A percentile compares a stretch with the other conserved stretches of the same genome.
These are phyloP conservation scores for Lichenostomus cassidix DNA, from an alignment of 2,113 vertebrate genomes.

Conservation along the genomic window DNA sequence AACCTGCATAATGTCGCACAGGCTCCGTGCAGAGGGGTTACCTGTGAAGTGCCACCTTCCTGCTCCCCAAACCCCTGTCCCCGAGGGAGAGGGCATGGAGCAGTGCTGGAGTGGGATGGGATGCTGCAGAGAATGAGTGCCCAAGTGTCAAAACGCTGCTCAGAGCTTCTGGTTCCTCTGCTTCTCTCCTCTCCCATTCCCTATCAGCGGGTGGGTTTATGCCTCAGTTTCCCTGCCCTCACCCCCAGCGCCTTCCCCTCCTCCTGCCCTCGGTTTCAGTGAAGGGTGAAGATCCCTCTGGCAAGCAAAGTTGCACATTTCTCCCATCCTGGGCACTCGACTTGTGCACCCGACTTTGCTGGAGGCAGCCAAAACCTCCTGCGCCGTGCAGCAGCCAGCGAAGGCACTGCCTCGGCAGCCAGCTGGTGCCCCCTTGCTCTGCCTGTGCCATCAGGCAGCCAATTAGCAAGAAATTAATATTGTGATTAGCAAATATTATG, in stretches of 20 bases:
- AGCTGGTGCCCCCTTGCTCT: slow-evolving; percentile 54
- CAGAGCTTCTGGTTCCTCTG: no score
- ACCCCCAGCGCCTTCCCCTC: not conserved
- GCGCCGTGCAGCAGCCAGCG: not conserved
- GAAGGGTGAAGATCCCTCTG: not conserved
- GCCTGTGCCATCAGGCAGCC: slow-evolving; percentile 57
- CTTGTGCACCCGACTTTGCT: not conserved
- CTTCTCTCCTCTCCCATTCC: not conserved
- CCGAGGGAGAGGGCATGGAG: accelerated
- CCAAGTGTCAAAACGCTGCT: not conserved
- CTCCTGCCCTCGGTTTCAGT: not conserved
- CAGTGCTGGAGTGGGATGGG: not conserved
- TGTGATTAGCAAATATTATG: slow-evolving; percentile 64
- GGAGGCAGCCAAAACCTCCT: not conserved
- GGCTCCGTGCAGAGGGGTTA: not conserved
- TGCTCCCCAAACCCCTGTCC: no score
- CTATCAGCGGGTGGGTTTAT: accelerated
- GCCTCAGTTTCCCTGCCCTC: not conserved
- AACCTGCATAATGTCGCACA: not conserved
- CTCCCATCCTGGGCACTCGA: accelerated
- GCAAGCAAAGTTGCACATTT: not conserved
- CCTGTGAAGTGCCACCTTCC: not conserved
- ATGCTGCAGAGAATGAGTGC: not conserved
- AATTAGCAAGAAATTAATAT: slow-evolving; percentile 67
- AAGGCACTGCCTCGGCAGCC: not conserved